Evolutionary conservation across 2,888 invertebrate genomes (phyloP).

Genomic region (Parnassius mnemosyne): DNA sequence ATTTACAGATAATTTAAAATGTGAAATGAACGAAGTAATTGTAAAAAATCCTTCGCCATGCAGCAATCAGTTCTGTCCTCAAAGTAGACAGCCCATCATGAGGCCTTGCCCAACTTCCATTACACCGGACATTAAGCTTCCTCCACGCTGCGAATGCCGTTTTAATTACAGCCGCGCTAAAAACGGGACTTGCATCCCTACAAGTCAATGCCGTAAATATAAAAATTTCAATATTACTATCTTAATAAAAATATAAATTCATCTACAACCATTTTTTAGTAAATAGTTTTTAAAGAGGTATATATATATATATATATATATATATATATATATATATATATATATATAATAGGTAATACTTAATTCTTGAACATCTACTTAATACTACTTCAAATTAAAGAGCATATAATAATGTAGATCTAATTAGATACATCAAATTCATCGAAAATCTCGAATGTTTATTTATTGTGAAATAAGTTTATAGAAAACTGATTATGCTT

Average conservation of each 20-base stretch:
- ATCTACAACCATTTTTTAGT: background rate
- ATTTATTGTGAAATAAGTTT: no score
- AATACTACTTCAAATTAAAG: no score
- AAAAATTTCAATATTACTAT: background rate
- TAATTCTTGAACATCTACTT: no score
- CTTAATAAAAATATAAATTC: background rate
- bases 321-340: no score
- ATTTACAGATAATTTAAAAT: conserved; percentile 8
- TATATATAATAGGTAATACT: no score
- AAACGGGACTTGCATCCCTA: conserved; percentile 21
- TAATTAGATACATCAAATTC: no score
- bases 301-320: no score
- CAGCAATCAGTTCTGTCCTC: conserved; percentile 11
- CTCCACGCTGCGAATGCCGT: conserved; percentile 21
- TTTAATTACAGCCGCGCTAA: conserved; percentile 18
- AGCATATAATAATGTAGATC: no score
- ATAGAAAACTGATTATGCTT: no score
- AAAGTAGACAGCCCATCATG: background rate
- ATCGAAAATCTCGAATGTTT: no score
- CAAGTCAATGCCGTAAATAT: conserved; percentile 23
- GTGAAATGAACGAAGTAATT: conserved; percentile 9
- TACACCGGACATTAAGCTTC: conserved; percentile 16
- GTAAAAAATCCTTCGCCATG: conserved; percentile 15
- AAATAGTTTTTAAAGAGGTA: background rate
- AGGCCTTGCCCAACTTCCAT: background rate